Conservation (phyloP, 2,797 vertebrate species). For the Helarctos malayanus region DNA sequence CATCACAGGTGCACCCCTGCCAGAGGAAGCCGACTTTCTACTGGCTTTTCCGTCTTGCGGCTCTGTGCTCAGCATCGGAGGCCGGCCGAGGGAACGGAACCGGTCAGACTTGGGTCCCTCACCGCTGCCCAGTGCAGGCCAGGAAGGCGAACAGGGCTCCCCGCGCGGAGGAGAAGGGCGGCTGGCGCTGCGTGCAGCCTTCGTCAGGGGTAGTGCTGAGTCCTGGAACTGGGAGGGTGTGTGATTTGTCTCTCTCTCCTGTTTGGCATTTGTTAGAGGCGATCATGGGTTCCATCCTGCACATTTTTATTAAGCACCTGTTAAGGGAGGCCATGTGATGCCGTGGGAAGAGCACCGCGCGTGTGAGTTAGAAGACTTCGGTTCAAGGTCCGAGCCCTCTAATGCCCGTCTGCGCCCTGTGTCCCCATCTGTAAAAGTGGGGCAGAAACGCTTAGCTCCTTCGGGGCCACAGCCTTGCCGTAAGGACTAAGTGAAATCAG, state of each 20-base stretch:
- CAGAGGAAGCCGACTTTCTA: not conserved
- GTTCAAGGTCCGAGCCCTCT: not conserved
- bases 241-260: not conserved
- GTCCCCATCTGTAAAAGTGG: not conserved
- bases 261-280: not conserved
- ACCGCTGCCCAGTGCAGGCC: not conserved
- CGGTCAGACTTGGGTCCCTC: not conserved
- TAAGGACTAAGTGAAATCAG: not conserved
- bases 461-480: not conserved
- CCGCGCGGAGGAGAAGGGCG: not conserved
- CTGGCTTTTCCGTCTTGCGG: not conserved
- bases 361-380: too few species aligned
- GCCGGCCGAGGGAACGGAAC: not conserved
- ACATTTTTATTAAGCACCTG: not conserved
- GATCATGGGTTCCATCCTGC: not conserved
- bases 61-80: not conserved
- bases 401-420: not conserved
- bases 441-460: fast-evolving
- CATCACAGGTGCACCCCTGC: fast-evolving
- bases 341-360: not conserved
- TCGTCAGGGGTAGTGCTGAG: not conserved
- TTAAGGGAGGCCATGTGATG: not conserved
- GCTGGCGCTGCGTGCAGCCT: not conserved
- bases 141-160: not conserved
- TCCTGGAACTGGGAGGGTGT: not conserved